Conservation (phyloP, 2,113 vertebrate genomes). For the Megalops atlanticus region DNA sequence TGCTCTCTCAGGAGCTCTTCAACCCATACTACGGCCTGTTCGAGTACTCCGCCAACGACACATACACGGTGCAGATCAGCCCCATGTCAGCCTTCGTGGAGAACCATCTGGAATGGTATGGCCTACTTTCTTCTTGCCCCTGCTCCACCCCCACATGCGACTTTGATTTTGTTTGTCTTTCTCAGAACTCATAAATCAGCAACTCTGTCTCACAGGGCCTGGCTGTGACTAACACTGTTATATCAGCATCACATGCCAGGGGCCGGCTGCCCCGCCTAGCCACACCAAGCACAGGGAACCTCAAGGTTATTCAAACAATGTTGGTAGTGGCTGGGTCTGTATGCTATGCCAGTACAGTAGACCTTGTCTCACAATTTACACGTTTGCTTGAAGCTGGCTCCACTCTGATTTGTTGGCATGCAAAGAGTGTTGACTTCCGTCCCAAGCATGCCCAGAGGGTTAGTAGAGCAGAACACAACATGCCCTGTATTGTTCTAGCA, state of each 20-base stretch:
- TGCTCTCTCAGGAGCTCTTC: conserved; percentile 97
- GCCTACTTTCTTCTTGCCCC: not conserved
- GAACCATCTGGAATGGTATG: conserved; percentile 96
- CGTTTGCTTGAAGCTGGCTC: too few relatives aligned
- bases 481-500: not conserved
- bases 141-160: not conserved
- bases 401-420: too few relatives aligned
- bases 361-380: too few relatives aligned
- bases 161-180: not conserved
- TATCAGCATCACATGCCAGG: not conserved
- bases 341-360: too few relatives aligned
- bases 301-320: not conserved
- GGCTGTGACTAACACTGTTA: not conserved
- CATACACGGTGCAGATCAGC: conserved; percentile 97
- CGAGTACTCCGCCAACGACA: conserved; percentile 97
- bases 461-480: not conserved
- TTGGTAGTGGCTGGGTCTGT: not conserved
- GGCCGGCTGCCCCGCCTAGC: not conserved
- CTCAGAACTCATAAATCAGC: not conserved
- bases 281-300: not conserved
- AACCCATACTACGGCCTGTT: conserved; percentile 98
- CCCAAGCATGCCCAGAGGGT: not conserved
- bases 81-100: conserved; percentile 98
- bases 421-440: not conserved
- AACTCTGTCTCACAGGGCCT: not conserved